Conservation (phyloP, 2,888 invertebrate genomes). For the Osedax frankpressi region DNA sequence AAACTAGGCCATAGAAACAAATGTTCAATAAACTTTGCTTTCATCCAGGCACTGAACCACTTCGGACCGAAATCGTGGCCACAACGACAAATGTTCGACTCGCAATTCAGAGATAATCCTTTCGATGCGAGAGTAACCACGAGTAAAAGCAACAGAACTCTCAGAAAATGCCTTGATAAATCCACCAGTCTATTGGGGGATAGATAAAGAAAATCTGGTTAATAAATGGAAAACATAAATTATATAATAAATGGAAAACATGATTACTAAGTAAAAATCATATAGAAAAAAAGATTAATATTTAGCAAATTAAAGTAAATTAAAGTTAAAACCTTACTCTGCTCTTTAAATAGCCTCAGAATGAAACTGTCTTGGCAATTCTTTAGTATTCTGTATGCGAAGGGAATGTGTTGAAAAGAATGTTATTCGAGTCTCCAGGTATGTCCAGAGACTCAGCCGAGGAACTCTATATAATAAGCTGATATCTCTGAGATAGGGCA, state of each 20-base stretch:
- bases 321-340: conserved; percentile 82
- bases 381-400: conserved; percentile 50
- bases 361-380: conserved; percentile 92
- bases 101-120: conserved; percentile 82
- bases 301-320: no score
- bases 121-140: conserved; percentile 80
- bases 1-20: no score
- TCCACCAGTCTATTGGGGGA: no score
- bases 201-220: no score
- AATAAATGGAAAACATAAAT: conserved; percentile 1
- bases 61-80: conserved; percentile 71
- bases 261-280: no score
- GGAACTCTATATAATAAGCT: no score
- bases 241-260: no score
- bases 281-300: no score
- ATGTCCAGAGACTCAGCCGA: no score
- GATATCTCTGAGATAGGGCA: no score
- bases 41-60: conserved; percentile 54
- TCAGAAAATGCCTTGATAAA: conserved; percentile 86
- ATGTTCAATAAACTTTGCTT: no score
- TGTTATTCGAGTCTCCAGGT: no score
- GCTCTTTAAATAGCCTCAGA: conserved; percentile 73
- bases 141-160: conserved; percentile 73
- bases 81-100: conserved; percentile 74
- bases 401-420: background rate